Conservation (phyloP, 92 coral and sea anemone species). For the Epizoanthus fatuus region DNA sequence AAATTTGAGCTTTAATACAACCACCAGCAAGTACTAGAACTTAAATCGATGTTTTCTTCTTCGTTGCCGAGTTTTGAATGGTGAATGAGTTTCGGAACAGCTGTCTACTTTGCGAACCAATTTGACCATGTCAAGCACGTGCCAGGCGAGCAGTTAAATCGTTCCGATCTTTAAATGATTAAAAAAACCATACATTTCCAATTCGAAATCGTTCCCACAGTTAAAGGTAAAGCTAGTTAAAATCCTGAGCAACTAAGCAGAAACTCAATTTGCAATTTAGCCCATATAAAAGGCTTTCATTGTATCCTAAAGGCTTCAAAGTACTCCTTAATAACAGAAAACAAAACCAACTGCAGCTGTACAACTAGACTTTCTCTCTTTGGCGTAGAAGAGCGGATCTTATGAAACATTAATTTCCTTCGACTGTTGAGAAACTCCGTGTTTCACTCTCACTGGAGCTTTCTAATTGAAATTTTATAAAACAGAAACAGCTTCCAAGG, state of each 20-base stretch:
- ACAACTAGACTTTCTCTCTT: conserved; percentile 27
- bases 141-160: conserved; percentile 9
- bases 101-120: conserved; percentile 29
- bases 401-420: conserved; percentile 76
- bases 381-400: conserved; percentile 49
- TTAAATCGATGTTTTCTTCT: conserved; percentile 13
- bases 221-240: not conserved
- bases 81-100: conserved; percentile 33
- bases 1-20: conserved; percentile 13
- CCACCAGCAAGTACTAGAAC: conserved; percentile 48
- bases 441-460: conserved; percentile 24
- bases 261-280: conserved; percentile 25
- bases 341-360: conserved; percentile 50
- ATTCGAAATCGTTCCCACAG: conserved; percentile 2
- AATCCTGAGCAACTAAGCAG: not conserved
- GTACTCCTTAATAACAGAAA: conserved; percentile 47
- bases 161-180: not conserved
- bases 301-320: conserved; percentile 35
- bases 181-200: conserved; percentile 18
- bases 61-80: conserved; percentile 39
- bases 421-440: conserved; percentile 30
- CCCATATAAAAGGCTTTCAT: conserved; percentile 26
- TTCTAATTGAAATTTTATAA: conserved; percentile 14
- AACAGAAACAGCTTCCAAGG: conserved; percentile 5
- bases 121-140: conserved; percentile 36